A percentile compares a stretch with the other conserved stretches of the same genome.
Conservation (phyloP, 1,140 invertebrate species). For the Ditylenchus dipsaci region DNA sequence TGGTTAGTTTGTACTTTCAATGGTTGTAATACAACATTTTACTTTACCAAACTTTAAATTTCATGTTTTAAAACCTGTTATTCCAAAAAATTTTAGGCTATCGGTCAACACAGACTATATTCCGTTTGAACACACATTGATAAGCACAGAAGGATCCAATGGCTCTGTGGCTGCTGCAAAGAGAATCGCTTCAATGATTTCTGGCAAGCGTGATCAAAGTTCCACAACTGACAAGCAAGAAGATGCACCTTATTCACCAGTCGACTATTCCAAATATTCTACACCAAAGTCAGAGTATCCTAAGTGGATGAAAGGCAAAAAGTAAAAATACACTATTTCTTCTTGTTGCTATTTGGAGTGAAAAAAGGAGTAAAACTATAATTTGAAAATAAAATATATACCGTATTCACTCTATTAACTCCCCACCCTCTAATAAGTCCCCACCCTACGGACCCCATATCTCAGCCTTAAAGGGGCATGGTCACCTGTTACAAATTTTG, state of each 20-base stretch:
- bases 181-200: not conserved
- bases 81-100: not conserved
- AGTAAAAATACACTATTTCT: not conserved
- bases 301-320: not conserved
- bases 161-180: not conserved
- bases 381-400: too few species aligned
- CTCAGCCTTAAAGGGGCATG: too few species aligned
- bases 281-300: not conserved
- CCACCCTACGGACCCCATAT: too few species aligned
- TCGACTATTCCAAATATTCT: not conserved
- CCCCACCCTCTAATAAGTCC: too few species aligned
- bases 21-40: not conserved
- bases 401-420: too few species aligned
- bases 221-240: not conserved
- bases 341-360: not conserved
- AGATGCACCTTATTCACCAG: not conserved
- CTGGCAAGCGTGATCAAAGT: not conserved
- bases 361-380: not conserved
- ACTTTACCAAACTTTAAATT: too few species aligned
- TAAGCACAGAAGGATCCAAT: not conserved
- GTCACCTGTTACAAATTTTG: too few species aligned
- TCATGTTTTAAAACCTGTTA: too few species aligned
- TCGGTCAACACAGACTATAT: not conserved
- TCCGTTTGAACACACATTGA: not conserved
- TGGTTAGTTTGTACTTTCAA: not conserved